Evolutionary conservation across 2,888 invertebrate species (phyloP).

Genomic region (Itoplectis maculator): DNA sequence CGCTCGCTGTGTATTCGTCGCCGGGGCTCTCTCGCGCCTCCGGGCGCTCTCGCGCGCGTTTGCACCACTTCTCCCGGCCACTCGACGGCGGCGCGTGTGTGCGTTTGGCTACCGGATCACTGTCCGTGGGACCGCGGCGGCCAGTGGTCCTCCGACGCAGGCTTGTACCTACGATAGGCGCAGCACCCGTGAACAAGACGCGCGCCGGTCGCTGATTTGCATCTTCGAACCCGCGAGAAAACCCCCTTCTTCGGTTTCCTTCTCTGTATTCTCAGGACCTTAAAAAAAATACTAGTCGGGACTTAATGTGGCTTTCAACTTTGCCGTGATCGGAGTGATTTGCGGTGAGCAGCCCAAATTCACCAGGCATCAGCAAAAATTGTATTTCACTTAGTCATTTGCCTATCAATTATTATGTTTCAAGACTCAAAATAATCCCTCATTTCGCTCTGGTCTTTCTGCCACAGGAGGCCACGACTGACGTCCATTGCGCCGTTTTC

Average conservation of each 20-base stretch:
- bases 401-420: no score
- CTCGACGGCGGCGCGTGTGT: conserved; percentile 44
- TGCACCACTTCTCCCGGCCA: conserved; percentile 46
- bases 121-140: conserved; percentile 19
- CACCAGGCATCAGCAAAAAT: no score
- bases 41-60: conserved; percentile 31
- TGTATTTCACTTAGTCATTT: no score
- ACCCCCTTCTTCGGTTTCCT: conserved; percentile 13
- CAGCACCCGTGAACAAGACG: conserved; percentile 33
- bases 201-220: conserved; percentile 54
- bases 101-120: conserved; percentile 13
- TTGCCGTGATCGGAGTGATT: not conserved
- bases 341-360: no score
- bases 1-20: conserved; percentile 20
- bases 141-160: conserved; percentile 9
- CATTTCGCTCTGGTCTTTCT: no score
- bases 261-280: not conserved
- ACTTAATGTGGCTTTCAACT: not conserved
- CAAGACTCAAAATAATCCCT: no score
- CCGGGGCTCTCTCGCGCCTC: conserved; percentile 71
- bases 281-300: not conserved
- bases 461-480: no score
- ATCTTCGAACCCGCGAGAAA: conserved; percentile 33
- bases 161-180: conserved; percentile 54
- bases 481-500: no score